A percentile compares a stretch with the other conserved stretches of the same genome.
These are phyloP conservation scores for Iguana delicatissima DNA, from an alignment of 2,797 vertebrate species.

Conservation along the genomic window DNA sequence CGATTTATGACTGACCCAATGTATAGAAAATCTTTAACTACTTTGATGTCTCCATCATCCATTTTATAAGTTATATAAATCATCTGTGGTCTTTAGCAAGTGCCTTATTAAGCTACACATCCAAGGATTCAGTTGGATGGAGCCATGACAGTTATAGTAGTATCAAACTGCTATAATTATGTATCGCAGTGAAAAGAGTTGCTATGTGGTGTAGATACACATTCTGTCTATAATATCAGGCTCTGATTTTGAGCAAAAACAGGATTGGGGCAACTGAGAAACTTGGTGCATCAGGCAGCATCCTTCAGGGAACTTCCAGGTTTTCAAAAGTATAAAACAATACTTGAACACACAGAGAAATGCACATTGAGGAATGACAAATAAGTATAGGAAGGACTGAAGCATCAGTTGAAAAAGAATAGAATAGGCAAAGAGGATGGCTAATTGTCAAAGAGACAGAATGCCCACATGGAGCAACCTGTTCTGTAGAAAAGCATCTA, in stretches of 20 bases:
- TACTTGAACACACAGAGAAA: no score
- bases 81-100: no score
- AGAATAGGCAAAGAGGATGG: neutral
- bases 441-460: neutral
- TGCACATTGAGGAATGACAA: neutral
- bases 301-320: neutral
- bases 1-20: no score
- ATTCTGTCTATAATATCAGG: neutral
- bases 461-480: neutral
- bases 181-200: no score
- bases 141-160: no score
- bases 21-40: no score
- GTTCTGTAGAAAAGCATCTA: neutral
- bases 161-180: no score
- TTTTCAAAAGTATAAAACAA: neutral
- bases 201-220: no score
- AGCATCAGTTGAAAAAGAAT: neutral
- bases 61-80: no score
- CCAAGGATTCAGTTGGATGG: no score
- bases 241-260: neutral
- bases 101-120: no score
- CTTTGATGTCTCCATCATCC: no score
- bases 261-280: neutral
- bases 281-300: neutral
- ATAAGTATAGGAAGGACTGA: neutral